phyloP scores from a whole-genome alignment of 1,140 invertebrate genomes.

The Drosophila tristis region DNA sequence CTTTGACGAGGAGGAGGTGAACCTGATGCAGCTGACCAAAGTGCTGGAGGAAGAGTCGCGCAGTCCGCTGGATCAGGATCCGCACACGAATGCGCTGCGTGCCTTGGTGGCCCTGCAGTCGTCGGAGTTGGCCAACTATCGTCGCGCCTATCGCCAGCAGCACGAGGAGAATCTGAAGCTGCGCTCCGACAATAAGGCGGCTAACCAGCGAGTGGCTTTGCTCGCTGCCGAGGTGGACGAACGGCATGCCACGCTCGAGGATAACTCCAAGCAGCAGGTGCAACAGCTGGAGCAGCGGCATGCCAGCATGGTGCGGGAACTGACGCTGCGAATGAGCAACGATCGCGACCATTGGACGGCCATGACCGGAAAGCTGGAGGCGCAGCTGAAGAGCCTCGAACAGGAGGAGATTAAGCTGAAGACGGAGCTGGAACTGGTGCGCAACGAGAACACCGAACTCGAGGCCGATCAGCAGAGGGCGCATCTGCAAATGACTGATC shows the following conservation, averaged over 20 bases:
- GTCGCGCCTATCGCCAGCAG: conserved; percentile 87
- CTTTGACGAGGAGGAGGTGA: conserved; percentile 87
- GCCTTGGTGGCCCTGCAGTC: conserved; percentile 87
- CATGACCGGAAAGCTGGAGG: conserved; percentile 86
- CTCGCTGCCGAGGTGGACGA: conserved; percentile 96
- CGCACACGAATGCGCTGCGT: conserved; percentile 81
- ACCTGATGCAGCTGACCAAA: conserved; percentile 88
- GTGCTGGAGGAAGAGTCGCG: conserved; percentile 90
- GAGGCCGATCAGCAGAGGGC: conserved; percentile 74
- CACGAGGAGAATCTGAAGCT: conserved; percentile 91
- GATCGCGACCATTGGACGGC: conserved; percentile 89
- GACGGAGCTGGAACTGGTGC: conserved; percentile 85
- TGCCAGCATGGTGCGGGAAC: conserved; percentile 88
- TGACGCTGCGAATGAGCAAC: conserved; percentile 87
- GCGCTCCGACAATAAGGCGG: conserved; percentile 90
- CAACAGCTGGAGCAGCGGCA: conserved; percentile 91
- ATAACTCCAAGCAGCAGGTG: conserved; percentile 86
- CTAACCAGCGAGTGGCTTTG: conserved; percentile 91
- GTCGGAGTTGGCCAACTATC: conserved; percentile 86
- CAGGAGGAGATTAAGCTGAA: conserved; percentile 88
- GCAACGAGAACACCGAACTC: conserved; percentile 78
- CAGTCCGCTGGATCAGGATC: conserved; percentile 54
- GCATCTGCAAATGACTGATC: conserved; percentile 81
- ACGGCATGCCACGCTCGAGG: conserved; percentile 92
- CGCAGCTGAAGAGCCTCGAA: conserved; percentile 85